These are phyloP conservation scores for Sorex maritimensis DNA, from an alignment of 2,797 vertebrate genomes.

Conservation along the genomic window DNA sequence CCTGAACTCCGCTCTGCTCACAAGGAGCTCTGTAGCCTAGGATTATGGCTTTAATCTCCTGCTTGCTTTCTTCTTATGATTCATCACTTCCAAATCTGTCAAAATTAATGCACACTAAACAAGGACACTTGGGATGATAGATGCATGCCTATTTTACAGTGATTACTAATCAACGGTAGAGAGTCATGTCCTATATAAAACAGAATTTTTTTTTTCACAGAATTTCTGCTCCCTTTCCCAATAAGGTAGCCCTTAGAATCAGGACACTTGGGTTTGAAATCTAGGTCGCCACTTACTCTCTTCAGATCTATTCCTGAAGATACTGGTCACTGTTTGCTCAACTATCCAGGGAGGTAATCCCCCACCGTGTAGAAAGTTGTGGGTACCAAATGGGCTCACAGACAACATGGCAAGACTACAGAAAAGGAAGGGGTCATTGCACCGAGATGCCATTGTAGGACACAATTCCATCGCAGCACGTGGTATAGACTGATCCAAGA, in stretches of 20 bases:
- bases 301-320: background rate
- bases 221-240: background rate
- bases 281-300: background rate
- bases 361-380: background rate
- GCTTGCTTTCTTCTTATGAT: background rate
- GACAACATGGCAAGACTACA: background rate
- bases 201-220: background rate
- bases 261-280: background rate
- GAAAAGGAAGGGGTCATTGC: background rate
- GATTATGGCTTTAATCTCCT: background rate
- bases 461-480: background rate
- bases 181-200: background rate
- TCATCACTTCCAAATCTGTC: conserved; percentile 8
- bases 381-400: background rate
- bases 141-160: background rate
- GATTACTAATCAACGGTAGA: background rate
- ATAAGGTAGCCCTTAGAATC: background rate
- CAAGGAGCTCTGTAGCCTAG: background rate
- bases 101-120: background rate
- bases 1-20: background rate
- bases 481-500: background rate
- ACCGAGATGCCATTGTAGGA: too few relatives aligned
- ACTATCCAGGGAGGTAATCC: background rate
- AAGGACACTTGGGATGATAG: background rate
- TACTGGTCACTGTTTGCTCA: background rate